Evolutionary conservation across 2,113 vertebrate genomes (phyloP).

Genomic region (Lanius collurio): DNA sequence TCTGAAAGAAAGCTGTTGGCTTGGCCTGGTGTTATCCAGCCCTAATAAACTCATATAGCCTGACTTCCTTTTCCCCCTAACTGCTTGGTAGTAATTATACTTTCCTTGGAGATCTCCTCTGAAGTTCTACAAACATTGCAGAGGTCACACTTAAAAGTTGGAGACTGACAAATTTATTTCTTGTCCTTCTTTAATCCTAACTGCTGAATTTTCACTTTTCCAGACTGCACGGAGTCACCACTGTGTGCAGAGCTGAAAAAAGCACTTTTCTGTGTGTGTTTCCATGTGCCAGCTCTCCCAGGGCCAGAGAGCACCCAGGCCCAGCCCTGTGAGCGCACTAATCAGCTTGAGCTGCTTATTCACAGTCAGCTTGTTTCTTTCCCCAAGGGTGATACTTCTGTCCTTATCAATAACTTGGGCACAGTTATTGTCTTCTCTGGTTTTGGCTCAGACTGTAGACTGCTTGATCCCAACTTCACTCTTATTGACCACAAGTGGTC

Average conservation of each 20-base stretch:
- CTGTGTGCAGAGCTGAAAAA: not conserved
- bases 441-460: not conserved
- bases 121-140: not conserved
- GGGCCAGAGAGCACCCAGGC: not conserved
- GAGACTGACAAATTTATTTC: not conserved
- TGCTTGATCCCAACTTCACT: not conserved
- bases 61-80: not conserved
- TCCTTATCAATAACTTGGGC: not conserved
- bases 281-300: not conserved
- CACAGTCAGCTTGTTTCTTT: not conserved
- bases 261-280: not conserved
- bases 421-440: not conserved
- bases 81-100: not conserved
- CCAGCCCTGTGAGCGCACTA: not conserved
- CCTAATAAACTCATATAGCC: not conserved
- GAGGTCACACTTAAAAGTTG: not conserved
- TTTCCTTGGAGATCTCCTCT: not conserved
- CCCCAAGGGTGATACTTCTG: not conserved
- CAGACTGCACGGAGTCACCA: not conserved
- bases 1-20: not conserved
- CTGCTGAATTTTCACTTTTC: not conserved
- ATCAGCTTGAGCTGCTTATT: conserved; percentile 21
- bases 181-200: not conserved
- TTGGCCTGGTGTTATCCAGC: not conserved
- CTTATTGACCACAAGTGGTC: not conserved